Percentiles rank a stretch among this genome's conserved stretches.
Conservation (phyloP, 1,140 invertebrate genomes). For the Diorhabda elongata region DNA sequence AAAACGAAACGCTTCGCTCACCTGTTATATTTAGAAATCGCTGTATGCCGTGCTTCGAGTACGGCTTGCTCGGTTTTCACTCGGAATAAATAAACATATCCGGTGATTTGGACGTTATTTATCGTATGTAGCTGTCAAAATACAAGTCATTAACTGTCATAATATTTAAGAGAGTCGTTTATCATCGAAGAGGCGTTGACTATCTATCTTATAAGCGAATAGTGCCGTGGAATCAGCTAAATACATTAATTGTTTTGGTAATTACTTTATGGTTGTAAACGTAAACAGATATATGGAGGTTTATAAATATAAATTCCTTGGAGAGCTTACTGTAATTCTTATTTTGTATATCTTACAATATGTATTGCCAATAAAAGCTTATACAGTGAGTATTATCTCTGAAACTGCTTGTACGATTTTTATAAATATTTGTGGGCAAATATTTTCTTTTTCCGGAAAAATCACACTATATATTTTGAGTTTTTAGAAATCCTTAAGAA, state of each 20-base stretch:
- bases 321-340: no score
- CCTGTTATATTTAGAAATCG: constrained; percentile 41
- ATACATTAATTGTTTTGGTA: not conserved
- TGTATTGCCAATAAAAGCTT: no score
- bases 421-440: no score
- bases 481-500: no score
- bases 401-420: no score
- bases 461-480: no score
- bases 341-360: no score
- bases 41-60: constrained; percentile 27
- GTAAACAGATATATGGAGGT: no score
- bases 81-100: constrained; percentile 36
- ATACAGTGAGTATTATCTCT: no score
- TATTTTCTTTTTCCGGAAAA: no score
- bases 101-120: constrained; percentile 37
- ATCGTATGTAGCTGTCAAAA: constrained; percentile 39
- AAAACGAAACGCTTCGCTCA: constrained; percentile 11
- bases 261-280: not conserved
- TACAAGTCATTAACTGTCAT: constrained; percentile 33
- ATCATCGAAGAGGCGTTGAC: constrained; percentile 25
- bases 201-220: constrained; percentile 9
- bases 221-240: constrained; percentile 3
- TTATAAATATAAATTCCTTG: no score
- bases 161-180: constrained; percentile 32
- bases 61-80: constrained; percentile 6